phyloP scores from a whole-genome alignment of 2,113 vertebrate genomes.

The Entelurus aequoreus region DNA sequence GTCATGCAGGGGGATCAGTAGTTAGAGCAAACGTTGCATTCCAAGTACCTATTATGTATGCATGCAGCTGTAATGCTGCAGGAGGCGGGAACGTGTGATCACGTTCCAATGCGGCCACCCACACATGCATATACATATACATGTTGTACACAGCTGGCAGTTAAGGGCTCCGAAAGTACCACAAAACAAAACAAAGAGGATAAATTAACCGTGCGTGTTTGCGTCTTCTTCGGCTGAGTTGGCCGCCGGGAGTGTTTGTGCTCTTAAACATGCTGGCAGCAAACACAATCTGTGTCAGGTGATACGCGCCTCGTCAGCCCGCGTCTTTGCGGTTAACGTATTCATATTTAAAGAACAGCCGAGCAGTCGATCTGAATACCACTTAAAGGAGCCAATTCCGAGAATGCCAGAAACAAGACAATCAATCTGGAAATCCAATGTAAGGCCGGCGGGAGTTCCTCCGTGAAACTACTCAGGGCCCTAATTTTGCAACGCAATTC shows the following conservation, averaged over 20 bases:
- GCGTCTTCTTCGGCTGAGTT: constrained; percentile 7
- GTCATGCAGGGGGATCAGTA: too few species aligned
- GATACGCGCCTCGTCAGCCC: neutral
- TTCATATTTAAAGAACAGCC: neutral
- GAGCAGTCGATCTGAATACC: constrained; percentile 14
- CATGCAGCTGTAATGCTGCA: neutral
- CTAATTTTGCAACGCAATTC: constrained; percentile 22
- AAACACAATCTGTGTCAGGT: constrained; percentile 6
- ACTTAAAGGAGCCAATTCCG: constrained; percentile 9
- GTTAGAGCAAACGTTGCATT: neutral
- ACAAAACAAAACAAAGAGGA: constrained; percentile 6
- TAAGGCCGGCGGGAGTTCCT: neutral
- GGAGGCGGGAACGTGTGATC: neutral
- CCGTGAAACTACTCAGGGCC: too few species aligned
- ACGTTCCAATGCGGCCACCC: neutral
- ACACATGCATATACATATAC: constrained; percentile 3
- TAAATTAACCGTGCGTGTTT: constrained; percentile 6
- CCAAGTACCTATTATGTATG: neutral
- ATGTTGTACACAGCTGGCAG: constrained; percentile 2
- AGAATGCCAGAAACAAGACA: constrained; percentile 2
- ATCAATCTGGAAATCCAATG: neutral
- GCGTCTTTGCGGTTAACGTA: neutral
- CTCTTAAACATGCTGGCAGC: neutral
- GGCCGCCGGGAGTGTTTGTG: constrained; percentile 2
- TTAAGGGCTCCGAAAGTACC: neutral